phyloP scores from a whole-genome alignment of 2,797 vertebrate species.

The Phalloptychus januarius region DNA sequence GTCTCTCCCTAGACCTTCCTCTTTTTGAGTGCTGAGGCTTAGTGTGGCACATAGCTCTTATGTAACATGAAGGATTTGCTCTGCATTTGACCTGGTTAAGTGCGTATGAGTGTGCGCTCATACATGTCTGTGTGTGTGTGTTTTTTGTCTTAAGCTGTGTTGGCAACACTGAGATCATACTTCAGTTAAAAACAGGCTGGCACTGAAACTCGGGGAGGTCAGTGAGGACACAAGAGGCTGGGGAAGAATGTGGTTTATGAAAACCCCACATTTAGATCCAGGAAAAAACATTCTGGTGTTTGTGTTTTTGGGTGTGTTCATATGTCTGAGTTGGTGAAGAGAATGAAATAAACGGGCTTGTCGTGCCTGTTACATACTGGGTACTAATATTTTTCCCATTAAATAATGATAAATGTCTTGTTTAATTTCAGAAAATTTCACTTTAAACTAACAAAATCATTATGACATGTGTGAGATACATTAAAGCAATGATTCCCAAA shows the following conservation, averaged over 20 bases:
- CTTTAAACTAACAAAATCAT: not conserved
- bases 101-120: slow-evolving; percentile 18
- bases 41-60: slow-evolving; percentile 47
- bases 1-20: not conserved
- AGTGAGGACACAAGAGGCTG: slow-evolving; percentile 43
- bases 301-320: slow-evolving; percentile 45
- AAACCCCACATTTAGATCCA: slow-evolving; percentile 67
- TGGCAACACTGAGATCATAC: slow-evolving; percentile 40
- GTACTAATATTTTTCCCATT: slow-evolving; percentile 11
- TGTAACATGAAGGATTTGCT: slow-evolving; percentile 54
- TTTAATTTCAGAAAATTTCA: not conserved
- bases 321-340: slow-evolving; percentile 25
- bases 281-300: slow-evolving; percentile 61
- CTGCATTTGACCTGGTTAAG: slow-evolving; percentile 47
- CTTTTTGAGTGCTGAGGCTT: slow-evolving; percentile 6
- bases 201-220: slow-evolving; percentile 48
- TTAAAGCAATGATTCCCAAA: no score
- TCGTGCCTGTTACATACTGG: slow-evolving; percentile 38
- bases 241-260: slow-evolving; percentile 62
- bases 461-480: not conserved
- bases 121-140: slow-evolving; percentile 13
- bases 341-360: slow-evolving; percentile 37
- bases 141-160: slow-evolving; percentile 26
- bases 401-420: not conserved
- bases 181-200: slow-evolving; percentile 35